phyloP scores from a whole-genome alignment of 1,140 invertebrate genomes.

The Tetraneura akinire region DNA sequence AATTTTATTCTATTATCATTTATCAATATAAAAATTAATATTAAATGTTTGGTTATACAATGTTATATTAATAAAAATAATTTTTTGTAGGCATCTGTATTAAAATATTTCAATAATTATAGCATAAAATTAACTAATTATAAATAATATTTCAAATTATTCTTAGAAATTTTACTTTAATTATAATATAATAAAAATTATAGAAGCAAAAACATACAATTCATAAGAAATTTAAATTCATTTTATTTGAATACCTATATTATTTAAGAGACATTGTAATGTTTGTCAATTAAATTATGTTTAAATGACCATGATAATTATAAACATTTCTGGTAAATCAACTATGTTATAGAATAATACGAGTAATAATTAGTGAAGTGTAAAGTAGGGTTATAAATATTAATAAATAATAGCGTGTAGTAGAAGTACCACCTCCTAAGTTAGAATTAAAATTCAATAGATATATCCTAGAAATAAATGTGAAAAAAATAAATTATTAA shows the following conservation, averaged over 20 bases:
- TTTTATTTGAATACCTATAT: not conserved
- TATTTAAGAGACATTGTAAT: not conserved
- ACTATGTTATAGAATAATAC: conserved; percentile 28
- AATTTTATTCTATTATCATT: no score
- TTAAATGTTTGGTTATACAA: no score
- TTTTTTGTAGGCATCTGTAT: no score
- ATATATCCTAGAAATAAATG: not conserved
- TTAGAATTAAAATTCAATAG: not conserved
- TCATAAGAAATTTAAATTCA: not conserved
- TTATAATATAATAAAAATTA: no score
- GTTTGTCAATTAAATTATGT: conserved; percentile 1
- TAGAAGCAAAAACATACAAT: no score
- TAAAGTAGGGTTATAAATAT: conserved; percentile 25
- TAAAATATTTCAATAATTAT: no score
- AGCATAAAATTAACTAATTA: no score
- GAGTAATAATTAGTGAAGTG: not conserved
- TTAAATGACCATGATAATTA: conserved; percentile 11
- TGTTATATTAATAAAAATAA: no score
- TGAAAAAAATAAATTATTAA: not conserved
- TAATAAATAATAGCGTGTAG: not conserved
- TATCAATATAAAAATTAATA: no score
- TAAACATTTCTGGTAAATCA: conserved; percentile 18
- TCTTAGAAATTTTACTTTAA: no score
- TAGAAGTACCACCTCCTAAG: not conserved
- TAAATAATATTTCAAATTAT: no score